Percentiles rank a stretch among this genome's conserved stretches.
phyloP scores from a whole-genome alignment of 2,113 vertebrate species.

The Phalacrocorax carbo region DNA sequence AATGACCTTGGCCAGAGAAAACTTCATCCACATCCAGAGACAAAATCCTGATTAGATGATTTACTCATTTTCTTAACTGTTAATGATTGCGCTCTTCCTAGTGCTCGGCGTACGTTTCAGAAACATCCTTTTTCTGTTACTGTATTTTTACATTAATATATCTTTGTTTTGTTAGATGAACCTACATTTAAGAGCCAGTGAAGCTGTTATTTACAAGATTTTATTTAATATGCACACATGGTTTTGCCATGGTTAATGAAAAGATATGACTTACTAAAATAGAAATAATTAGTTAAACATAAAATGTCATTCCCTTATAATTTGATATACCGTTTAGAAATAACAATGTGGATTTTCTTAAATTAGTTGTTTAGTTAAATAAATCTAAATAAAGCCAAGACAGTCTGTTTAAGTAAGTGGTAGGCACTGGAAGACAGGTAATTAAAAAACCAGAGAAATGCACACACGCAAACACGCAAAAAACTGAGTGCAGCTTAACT shows the following conservation, averaged over 20 bases:
- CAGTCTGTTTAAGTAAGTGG: background rate
- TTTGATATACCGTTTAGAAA: background rate
- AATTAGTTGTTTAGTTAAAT: background rate
- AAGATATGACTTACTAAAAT: background rate
- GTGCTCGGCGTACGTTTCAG: background rate
- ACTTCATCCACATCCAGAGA: background rate
- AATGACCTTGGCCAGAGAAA: background rate
- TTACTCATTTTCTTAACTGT: background rate
- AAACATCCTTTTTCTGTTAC: background rate
- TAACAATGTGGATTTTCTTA: background rate
- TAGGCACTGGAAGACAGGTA: background rate
- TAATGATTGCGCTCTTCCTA: background rate
- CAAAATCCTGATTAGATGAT: background rate
- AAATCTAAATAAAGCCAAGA: background rate
- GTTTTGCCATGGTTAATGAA: background rate
- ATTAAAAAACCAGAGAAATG: background rate
- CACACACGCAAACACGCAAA: fast-evolving
- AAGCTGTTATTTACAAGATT: background rate
- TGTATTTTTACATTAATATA: background rate
- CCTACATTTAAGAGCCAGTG: background rate
- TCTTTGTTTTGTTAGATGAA: background rate
- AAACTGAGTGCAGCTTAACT: background rate
- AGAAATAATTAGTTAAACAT: background rate
- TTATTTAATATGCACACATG: fast-evolving
- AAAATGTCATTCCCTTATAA: background rate